Evolutionary conservation across 2,888 invertebrate species (phyloP).

Genomic region (Trisateles emortualis): DNA sequence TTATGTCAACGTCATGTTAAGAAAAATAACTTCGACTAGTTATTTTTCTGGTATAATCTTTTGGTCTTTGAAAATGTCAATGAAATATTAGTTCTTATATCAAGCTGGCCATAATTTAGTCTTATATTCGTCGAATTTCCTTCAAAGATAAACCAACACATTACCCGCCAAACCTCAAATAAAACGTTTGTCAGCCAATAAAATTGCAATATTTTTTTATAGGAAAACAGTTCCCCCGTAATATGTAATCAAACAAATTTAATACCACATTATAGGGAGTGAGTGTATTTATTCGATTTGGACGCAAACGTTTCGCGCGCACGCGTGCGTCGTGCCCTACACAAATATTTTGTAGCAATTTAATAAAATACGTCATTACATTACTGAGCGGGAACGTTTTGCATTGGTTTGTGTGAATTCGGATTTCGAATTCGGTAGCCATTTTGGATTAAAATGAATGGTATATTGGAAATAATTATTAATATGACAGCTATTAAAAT

Average conservation of each 20-base stretch:
- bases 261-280: constrained; percentile 30
- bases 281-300: constrained; percentile 41
- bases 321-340: constrained; percentile 19
- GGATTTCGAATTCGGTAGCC: constrained; percentile 16
- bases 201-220: constrained; percentile 33
- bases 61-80: too few species aligned
- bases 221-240: constrained; percentile 25
- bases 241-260: constrained; percentile 38
- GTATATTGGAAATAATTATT: too few species aligned
- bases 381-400: constrained; percentile 21
- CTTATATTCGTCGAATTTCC: background rate
- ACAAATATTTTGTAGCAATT: constrained; percentile 40
- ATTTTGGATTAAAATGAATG: constrained; percentile 12
- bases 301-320: constrained; percentile 19
- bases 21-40: too few species aligned
- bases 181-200: constrained; percentile 33
- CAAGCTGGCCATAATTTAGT: too few species aligned
- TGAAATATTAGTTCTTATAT: too few species aligned
- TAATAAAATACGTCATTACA: constrained; percentile 43
- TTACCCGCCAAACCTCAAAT: constrained; percentile 10
- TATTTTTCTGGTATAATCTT: too few species aligned
- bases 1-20: too few species aligned
- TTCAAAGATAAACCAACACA: constrained; percentile 2
- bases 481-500: too few species aligned
- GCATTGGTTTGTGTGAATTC: constrained; percentile 10